These are phyloP conservation scores for Falco novaeseelandiae DNA, from an alignment of 2,797 vertebrate genomes.

Conservation along the genomic window DNA sequence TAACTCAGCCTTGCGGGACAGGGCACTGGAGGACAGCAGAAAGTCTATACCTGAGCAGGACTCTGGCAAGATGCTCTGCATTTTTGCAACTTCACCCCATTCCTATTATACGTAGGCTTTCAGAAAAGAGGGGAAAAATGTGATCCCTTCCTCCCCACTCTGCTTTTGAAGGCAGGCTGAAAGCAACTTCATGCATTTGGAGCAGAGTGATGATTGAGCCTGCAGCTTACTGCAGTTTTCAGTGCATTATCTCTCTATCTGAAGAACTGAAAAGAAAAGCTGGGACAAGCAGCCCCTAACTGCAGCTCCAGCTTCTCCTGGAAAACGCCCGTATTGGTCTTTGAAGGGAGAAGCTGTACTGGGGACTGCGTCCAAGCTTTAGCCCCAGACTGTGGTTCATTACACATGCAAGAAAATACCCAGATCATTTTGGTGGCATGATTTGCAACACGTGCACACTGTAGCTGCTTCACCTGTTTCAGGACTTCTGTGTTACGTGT, in stretches of 20 bases:
- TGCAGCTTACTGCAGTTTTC: not conserved
- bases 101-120: not conserved
- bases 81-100: not conserved
- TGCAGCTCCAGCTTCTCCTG: not conserved
- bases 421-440: not conserved
- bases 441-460: not conserved
- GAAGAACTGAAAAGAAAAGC: not conserved
- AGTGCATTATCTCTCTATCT: rapidly evolving
- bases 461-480: not conserved
- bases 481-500: not conserved
- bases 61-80: not conserved
- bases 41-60: not conserved
- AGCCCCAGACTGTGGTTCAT: not conserved
- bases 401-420: not conserved
- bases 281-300: not conserved
- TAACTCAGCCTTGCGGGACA: not conserved
- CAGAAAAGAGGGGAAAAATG: not conserved
- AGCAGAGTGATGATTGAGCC: not conserved
- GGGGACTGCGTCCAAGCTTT: not conserved
- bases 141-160: not conserved
- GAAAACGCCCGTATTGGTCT: not conserved
- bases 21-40: not conserved
- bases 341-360: not conserved
- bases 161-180: not conserved
- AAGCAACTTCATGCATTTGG: not conserved